Evolutionary conservation across 2,113 vertebrate genomes (phyloP), one percentile per base, ranked within the genome.

Genomic region (Platichthys flesus): DNA sequence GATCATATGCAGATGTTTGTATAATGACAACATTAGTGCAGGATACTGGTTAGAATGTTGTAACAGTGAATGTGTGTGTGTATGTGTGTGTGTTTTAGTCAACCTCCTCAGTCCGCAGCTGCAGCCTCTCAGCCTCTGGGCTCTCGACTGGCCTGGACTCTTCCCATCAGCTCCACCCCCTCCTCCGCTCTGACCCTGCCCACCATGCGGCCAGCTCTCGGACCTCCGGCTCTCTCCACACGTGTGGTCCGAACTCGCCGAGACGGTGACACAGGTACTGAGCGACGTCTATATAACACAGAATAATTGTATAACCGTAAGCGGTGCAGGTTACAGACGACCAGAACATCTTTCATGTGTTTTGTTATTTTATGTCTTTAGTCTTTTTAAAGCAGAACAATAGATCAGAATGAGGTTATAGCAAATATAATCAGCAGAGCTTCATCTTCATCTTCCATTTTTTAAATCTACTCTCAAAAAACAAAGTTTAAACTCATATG

Each of bases 131-230:
- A 97, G 14, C 93, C 96, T 20, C 10, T 96, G 71, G 97, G 97
- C 5, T 93, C 97, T 0, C 97, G 97, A 20, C 94, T 99, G 0
- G 96, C 96, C 0, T 98, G 97, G 97, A 94, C 95, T 26, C 87
- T 99, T 45, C 94, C 95, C 5, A 78, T 94, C 10, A 91, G 94
- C 71, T 93, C 67, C 79, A 96, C 96, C 52, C 93, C 95, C 58
- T 93, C 95, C 12, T 94, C 95, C 0, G 93, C 94, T 42, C 91
- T 95, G 81, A 93, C 86, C 47, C 93, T 81, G 28, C 68, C 95
- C 84, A 88, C 94, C 92, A 90, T 95, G 66, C 96, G 95, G 74
- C 94, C 93, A 15, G 67, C 94, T 18, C 88, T 95, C 3, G 94
- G 78, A 10, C 57, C 95, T 1, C 68, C 86, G 0, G 92, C 87